Base-by-base conservation (phyloP, 1,140 invertebrate species). In the Camponotus floridanus region DNA sequence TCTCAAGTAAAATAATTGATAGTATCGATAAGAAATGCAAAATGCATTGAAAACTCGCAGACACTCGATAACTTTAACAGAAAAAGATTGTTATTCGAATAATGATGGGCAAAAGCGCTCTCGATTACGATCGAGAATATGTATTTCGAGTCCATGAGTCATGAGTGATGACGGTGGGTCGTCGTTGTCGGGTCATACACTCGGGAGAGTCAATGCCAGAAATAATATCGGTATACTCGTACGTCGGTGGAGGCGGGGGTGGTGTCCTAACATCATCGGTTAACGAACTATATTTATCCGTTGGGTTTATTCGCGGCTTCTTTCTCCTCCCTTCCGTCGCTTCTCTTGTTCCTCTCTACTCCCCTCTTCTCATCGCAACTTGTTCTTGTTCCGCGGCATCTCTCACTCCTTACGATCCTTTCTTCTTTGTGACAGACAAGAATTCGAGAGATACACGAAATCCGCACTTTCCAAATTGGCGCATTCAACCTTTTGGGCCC, bases 221-320 rank as follows among this genome's bases (percentile, higher is more conserved):
- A 94, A 94, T 94, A 94, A 94, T 94, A 94, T 93, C 85, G 80
- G 87, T 87, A 80, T 85, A 83, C 88, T 67, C 74, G 67, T 86
- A 84, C 55, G 71, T 76, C 78, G 71, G 51, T 86, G 78, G 76
- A 78, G 90, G 80, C 87, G 91, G 90, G 92, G 91, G 90, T 89
- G 87, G 88, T 86, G 83, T 87, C 81, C 89, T 74, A 89, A 91
- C 92, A 92, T 93, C 91, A 94, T 92, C 92, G 88, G 91, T 92
- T 91, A 92, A 91, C 89, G 85, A 89, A 93, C 93, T 94, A 94
- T 94, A 94, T 94, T 93, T 94, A 92, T 91, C 91, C 90, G 87
- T 62, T 73, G 86, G 87, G 70, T 89, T 78, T 68, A 86, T 88
- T 87, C 78, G 55, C 62, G 79, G 57, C 64, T 76, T 92, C 87